Percentiles rank a stretch among this genome's conserved stretches.
Evolutionary conservation across 2,113 vertebrate species (phyloP).

Genomic region (Phycodurus eques): DNA sequence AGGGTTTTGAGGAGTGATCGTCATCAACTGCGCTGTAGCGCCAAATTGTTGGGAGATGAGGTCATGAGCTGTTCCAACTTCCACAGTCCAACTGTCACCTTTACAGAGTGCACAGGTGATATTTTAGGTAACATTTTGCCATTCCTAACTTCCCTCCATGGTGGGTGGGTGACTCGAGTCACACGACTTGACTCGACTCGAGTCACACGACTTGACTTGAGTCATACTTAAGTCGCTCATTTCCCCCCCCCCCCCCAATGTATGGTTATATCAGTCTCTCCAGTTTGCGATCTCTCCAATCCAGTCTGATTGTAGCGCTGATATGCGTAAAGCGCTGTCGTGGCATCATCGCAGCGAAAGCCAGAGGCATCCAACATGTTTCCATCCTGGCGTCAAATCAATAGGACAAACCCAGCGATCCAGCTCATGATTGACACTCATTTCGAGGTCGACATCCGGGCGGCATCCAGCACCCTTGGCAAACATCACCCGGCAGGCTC

Average conservation of each 20-base stretch:
- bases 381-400: constrained; percentile 49
- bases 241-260: too few species aligned
- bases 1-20: not conserved
- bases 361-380: constrained; percentile 30
- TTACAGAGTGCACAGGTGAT: not conserved
- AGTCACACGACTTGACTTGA: not conserved
- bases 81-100: not conserved
- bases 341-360: not conserved
- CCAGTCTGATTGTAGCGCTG: too few species aligned
- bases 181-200: too few species aligned
- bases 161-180: too few species aligned
- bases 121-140: not conserved
- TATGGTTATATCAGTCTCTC: not conserved
- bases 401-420: constrained; percentile 42
- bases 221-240: not conserved
- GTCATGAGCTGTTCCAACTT: not conserved
- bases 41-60: too few species aligned
- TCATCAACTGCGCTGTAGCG: not conserved
- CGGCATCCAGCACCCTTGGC: constrained; percentile 28
- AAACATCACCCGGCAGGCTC: constrained; percentile 44
- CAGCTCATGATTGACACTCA: constrained; percentile 17
- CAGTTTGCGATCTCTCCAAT: not conserved
- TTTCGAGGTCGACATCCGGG: constrained; percentile 14
- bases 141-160: not conserved
- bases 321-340: too few species aligned